Evolutionary conservation across 2,113 vertebrate species (phyloP).

Genomic region (Ciconia maguari): DNA sequence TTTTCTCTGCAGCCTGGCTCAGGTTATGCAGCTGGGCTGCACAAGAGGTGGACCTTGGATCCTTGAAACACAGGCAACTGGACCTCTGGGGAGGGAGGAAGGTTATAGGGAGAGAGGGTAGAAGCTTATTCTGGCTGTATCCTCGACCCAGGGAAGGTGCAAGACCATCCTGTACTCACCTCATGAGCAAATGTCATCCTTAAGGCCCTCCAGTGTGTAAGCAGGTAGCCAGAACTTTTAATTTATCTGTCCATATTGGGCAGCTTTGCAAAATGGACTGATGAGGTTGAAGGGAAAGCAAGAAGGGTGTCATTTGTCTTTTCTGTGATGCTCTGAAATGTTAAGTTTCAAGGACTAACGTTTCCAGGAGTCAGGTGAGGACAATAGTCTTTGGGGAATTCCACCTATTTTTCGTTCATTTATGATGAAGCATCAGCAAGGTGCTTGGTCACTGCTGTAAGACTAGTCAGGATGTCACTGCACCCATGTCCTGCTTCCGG

Average conservation of each 20-base stretch:
- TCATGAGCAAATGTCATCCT: accelerated
- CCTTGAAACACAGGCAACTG: not conserved
- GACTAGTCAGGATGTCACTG: not conserved
- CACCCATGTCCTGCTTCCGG: too few species aligned
- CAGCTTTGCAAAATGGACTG: not conserved
- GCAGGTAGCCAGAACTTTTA: not conserved
- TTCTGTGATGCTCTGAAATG: not conserved
- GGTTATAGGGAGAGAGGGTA: not conserved
- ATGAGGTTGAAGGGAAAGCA: not conserved
- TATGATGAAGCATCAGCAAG: not conserved
- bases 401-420: not conserved
- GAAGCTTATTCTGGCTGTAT: too few species aligned
- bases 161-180: too few species aligned
- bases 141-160: not conserved
- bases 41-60: not conserved
- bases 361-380: not conserved
- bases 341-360: not conserved
- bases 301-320: not conserved
- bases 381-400: not conserved
- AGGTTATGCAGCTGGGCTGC: not conserved
- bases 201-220: not conserved
- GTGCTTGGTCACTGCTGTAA: too few species aligned
- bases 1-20: not conserved
- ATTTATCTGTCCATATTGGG: not conserved
- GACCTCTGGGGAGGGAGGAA: not conserved